phyloP scores from a whole-genome alignment of 2,113 vertebrate genomes.

The Camelus bactrianus region DNA sequence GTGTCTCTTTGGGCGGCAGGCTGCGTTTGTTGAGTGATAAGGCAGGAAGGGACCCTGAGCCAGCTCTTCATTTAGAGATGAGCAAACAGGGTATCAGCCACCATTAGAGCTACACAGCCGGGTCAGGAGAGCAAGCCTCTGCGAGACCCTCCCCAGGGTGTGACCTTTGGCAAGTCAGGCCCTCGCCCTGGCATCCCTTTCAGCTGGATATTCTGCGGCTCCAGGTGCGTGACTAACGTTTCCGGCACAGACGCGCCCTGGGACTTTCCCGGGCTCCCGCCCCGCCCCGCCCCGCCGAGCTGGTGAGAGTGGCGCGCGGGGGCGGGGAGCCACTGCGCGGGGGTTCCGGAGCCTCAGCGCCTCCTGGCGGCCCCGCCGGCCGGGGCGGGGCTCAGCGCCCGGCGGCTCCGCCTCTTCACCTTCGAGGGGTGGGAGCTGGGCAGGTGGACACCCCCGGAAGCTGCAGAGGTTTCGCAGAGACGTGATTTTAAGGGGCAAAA shows the following conservation, averaged over 20 bases:
- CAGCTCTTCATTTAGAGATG: background rate
- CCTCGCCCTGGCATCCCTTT: background rate
- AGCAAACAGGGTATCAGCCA: background rate
- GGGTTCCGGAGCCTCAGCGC: conserved; percentile 17
- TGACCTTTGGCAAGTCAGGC: conserved; percentile 15
- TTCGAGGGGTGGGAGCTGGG: background rate
- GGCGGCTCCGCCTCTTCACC: background rate
- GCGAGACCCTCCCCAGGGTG: conserved; percentile 24
- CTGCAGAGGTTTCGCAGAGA: conserved; percentile 39
- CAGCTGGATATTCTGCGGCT: background rate
- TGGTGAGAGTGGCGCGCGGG: background rate
- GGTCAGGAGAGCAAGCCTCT: conserved; percentile 9
- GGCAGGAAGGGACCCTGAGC: background rate
- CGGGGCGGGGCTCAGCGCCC: background rate
- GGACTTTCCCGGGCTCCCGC: conserved; percentile 36
- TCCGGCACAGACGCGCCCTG: conserved; percentile 21
- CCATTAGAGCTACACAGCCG: background rate
- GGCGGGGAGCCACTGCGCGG: background rate
- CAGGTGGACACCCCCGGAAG: background rate
- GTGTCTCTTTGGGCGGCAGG: background rate
- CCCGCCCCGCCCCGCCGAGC: background rate
- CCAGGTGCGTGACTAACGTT: conserved; percentile 74
- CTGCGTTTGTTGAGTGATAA: background rate
- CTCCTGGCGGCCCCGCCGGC: conserved; percentile 58
- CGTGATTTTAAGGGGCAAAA: conserved; percentile 23